phyloP scores from a whole-genome alignment of 2,113 vertebrate genomes.

The Catharus bicknelli region DNA sequence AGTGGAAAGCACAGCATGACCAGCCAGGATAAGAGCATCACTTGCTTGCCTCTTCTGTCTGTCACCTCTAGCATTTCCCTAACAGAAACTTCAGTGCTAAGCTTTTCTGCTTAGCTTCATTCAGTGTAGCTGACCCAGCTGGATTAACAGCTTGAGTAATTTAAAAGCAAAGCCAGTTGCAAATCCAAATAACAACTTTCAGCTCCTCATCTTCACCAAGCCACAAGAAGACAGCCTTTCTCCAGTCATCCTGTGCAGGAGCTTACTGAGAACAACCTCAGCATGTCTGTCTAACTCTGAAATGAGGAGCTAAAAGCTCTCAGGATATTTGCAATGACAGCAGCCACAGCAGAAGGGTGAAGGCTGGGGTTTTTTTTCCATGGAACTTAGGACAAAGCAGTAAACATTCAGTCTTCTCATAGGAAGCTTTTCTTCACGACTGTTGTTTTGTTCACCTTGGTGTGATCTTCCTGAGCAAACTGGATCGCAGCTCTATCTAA shows the following conservation, averaged over 20 bases:
- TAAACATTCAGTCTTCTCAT: not conserved
- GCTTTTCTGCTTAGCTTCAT: not conserved
- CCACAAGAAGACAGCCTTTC: not conserved
- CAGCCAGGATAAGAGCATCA: not conserved
- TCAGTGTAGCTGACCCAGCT: not conserved
- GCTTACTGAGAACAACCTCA: not conserved
- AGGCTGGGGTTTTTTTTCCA: not conserved
- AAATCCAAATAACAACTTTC: not conserved
- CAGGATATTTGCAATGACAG: not conserved
- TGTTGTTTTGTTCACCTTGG: slow-evolving; percentile 25
- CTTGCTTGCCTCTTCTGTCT: not conserved
- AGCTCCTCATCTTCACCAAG: not conserved
- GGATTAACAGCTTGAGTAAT: not conserved
- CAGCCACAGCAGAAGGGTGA: not conserved
- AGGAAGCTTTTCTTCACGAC: not conserved
- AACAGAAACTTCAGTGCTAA: not conserved
- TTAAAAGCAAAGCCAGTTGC: not conserved
- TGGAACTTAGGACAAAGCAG: not conserved
- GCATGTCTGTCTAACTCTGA: rapidly evolving
- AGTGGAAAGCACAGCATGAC: not conserved
- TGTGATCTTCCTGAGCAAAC: not conserved
- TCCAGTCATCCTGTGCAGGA: not conserved
- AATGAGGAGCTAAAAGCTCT: not conserved
- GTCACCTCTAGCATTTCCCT: not conserved
- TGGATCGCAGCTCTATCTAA: slow-evolving; percentile 20